Base-by-base conservation (phyloP, 2,888 invertebrate genomes). In the Resseliella maxima region DNA sequence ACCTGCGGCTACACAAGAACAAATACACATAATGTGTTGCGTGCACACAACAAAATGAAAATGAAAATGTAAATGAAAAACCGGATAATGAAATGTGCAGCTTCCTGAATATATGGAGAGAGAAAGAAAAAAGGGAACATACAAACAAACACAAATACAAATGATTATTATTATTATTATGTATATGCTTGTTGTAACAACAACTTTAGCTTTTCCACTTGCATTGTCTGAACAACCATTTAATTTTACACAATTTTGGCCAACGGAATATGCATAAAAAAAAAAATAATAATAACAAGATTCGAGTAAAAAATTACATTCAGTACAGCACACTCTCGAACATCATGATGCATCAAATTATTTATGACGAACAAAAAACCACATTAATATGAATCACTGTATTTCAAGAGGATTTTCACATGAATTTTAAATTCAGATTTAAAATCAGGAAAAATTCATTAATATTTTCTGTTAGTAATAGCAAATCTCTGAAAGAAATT, bases 1-100 rank as follows among this genome's bases (percentile, higher is more conserved):
- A 72, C 35, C 8, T 72, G 72, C 35, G 38, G 38, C n/a, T 83
- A 3, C n/a, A 83, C 38, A n/a, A 38, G 36, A 81, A 36, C 35
- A 83, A 83, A 38, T 38, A 38, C 3, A n/a, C n/a, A n/a, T n/a
- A n/a, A n/a, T 38, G 24, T 83, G 72, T 38, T 36, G 38, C 83
- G 38, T 36, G 36, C 35, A 18, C 0, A 54, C 10, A 6, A 12
- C 10, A 35, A 35, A 36, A 72, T 21, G 35, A 72, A 72, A 72
- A 72, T n/a, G 35, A 2, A 18, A n/a, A n/a, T n/a, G n/a, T n/a
- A n/a, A n/a, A n/a, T n/a, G n/a, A n/a, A 38, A 83, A 36, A 83
- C n/a, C 83, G 83, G 83, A 83, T 83, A 83, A 83, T 81, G 18
- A 81, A 81, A 36, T 83, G 83, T 38, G 38, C 83, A 83, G 38